Evolutionary conservation across 2,888 invertebrate species (phyloP).

Genomic region (Tuberolachnus salignus): DNA sequence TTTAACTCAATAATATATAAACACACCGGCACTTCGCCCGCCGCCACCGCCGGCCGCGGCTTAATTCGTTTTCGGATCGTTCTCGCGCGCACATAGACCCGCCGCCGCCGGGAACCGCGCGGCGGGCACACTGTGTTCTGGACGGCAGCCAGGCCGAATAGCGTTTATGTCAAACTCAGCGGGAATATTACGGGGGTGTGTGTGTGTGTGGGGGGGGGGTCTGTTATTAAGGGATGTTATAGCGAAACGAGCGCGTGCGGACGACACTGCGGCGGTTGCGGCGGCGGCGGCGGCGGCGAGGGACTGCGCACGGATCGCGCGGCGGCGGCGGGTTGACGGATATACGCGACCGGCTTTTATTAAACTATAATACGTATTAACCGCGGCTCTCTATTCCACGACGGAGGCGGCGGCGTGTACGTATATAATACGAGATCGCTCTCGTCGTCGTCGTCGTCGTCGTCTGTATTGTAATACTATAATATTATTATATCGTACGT

Average conservation of each 20-base stretch:
- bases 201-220: no score
- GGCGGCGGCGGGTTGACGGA: no score
- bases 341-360: constrained; percentile 20
- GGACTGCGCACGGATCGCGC: no score
- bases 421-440: neutral
- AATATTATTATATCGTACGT: no score
- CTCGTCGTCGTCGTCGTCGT: neutral
- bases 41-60: constrained; percentile 8
- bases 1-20: constrained; percentile 23
- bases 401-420: neutral
- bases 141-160: constrained; percentile 54
- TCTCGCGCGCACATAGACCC: constrained; percentile 22
- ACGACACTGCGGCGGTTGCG: constrained; percentile 5
- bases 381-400: constrained; percentile 18
- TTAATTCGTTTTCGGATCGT: constrained; percentile 47
- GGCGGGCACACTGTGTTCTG: neutral
- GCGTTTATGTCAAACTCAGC: constrained; percentile 55
- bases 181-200: constrained; percentile 43
- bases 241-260: constrained; percentile 37
- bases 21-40: constrained; percentile 35
- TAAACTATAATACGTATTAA: constrained; percentile 52
- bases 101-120: neutral
- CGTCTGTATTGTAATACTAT: neutral
- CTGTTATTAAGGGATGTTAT: constrained; percentile 44
- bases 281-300: no score